These are phyloP conservation scores for Molossus alvarezi DNA, from an alignment of 2,797 vertebrate species.

Conservation along the genomic window DNA sequence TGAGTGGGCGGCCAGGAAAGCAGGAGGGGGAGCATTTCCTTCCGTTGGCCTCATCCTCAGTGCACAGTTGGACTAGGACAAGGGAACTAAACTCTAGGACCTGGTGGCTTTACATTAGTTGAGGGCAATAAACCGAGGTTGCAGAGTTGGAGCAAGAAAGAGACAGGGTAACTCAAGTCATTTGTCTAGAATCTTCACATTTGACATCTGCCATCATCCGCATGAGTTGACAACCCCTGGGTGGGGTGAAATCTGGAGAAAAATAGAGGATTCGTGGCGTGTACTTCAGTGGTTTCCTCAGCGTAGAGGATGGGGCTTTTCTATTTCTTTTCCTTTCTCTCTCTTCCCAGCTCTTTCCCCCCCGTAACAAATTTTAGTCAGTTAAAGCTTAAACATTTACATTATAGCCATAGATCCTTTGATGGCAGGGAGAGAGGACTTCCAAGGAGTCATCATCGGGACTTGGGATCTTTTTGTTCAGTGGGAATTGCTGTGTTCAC, in stretches of 20 bases:
- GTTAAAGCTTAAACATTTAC: slow-evolving; percentile 34
- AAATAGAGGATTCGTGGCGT: not conserved
- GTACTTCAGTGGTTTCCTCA: not conserved
- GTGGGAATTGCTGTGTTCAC: not conserved
- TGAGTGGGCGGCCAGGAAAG: not conserved
- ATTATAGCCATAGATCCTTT: not conserved
- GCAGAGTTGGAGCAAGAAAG: slow-evolving; percentile 24
- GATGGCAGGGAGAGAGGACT: not conserved
- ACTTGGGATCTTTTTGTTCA: slow-evolving; percentile 34
- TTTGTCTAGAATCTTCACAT: slow-evolving; percentile 20
- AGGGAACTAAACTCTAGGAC: not conserved
- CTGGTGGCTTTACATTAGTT: not conserved
- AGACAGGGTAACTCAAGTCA: not conserved
- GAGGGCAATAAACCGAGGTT: not conserved
- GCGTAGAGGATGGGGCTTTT: not conserved
- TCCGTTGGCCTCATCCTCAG: not conserved
- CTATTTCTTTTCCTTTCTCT: slow-evolving; percentile 21
- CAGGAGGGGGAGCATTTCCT: not conserved
- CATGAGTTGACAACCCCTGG: not conserved
- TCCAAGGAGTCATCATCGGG: not conserved
- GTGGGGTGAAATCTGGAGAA: not conserved
- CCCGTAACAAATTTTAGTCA: not conserved
- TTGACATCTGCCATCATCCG: not conserved
- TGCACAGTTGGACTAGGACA: not conserved
- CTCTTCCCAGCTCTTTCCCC: not conserved